These are phyloP conservation scores for Tyrannus savana DNA, from an alignment of 2,113 vertebrate genomes.

Conservation along the genomic window DNA sequence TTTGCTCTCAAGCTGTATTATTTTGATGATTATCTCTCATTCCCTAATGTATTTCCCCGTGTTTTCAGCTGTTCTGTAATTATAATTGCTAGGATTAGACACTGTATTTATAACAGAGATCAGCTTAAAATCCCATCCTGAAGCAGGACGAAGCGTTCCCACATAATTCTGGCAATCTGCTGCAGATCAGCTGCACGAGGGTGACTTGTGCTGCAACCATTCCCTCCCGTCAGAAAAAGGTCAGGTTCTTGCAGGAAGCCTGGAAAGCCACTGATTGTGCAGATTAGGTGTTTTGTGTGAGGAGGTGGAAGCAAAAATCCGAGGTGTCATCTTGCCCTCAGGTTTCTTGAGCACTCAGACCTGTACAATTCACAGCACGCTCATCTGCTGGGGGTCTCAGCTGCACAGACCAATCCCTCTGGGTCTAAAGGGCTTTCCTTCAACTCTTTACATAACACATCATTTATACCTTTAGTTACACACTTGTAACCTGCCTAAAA, in stretches of 20 bases:
- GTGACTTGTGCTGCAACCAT: background rate
- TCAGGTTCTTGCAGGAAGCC: background rate
- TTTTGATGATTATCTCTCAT: background rate
- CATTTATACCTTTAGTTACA: background rate
- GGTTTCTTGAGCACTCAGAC: background rate
- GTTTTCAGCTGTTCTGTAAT: background rate
- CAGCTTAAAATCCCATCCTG: background rate
- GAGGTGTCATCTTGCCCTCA: background rate
- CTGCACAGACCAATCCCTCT: background rate
- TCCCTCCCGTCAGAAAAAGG: background rate
- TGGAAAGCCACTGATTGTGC: background rate
- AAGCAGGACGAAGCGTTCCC: background rate
- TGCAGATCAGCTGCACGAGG: background rate
- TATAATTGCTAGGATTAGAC: conserved; percentile 2
- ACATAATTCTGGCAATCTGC: background rate
- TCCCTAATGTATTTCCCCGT: background rate
- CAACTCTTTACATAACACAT: background rate
- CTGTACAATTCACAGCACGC: background rate
- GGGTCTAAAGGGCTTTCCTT: background rate
- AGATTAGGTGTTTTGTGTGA: background rate
- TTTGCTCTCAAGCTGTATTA: background rate
- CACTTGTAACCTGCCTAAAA: background rate
- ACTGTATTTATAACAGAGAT: conserved; percentile 7
- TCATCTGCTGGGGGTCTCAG: background rate
- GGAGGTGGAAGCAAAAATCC: background rate